Base-by-base conservation (phyloP, 1,140 invertebrate species). In the Scaptomyza graminum region DNA sequence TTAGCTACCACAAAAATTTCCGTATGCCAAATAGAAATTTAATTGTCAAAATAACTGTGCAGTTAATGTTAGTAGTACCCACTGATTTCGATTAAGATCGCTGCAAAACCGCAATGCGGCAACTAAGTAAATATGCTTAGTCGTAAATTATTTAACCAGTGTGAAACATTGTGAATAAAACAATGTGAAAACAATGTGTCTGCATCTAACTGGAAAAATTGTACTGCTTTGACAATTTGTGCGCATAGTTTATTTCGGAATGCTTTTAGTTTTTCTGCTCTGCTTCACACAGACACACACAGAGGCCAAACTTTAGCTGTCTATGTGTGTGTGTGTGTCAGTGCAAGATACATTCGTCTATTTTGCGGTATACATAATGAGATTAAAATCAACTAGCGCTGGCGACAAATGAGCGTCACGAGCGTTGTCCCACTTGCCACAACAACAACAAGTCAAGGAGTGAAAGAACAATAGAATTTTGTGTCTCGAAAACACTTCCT, bases 331-430 rank as follows among this genome's bases (percentile, higher is more conserved):
- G 34, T 25, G 12, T 55, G 52, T 55, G 16, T 55, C 3, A n/a
- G n/a, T 18, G 4, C 18, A 37, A 67, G 64, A 73, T 56, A 61
- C 49, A 73, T 55, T 62, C 54, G 70, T 60, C 44, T 50, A 44
- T 37, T 28, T 61, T 31, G 55, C 49, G 55, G 54, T 15, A 41
- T 41, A 69, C 74, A 70, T 87, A 87, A 84, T 87, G 70, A 85
- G 81, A 85, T 85, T 85, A 76, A 74, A 87, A 85, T 85, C 81
- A 87, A 57, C 62, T 73, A 9, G 31, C 64, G 64, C 62, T 71
- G 63, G 78, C 74, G 81, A 85, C 82, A 85, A 85, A 85, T 85
- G 82, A 81, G 70, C 64, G 79, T n/a, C n/a, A 68, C 82, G 87
- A 87, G 67, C 65, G 73, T 18, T 18, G 18, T 49, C 13, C 50